Conservation (phyloP, 2,113 vertebrate species). For the Euleptes europaea region DNA sequence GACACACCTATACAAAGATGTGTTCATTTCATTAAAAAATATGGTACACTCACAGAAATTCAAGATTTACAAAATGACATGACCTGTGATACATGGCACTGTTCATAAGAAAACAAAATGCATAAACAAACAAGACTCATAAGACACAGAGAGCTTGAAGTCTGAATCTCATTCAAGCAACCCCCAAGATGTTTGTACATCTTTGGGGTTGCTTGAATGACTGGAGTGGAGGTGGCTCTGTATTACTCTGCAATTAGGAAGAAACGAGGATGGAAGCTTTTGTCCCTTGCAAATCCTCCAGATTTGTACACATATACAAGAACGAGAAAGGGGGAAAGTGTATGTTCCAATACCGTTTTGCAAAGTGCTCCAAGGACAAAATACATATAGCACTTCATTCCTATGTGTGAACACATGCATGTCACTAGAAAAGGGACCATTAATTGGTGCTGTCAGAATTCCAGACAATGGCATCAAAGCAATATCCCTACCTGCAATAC, state of each 20-base stretch:
- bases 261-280: background rate
- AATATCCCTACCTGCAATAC: conserved; percentile 85
- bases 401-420: background rate
- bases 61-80: too few relatives aligned
- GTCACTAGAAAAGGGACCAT: background rate
- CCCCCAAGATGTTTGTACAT: background rate
- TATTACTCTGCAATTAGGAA: background rate
- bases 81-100: too few relatives aligned
- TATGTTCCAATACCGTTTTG: background rate
- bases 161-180: background rate
- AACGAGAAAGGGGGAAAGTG: background rate
- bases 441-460: background rate
- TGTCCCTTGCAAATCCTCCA: background rate
- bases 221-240: too few relatives aligned
- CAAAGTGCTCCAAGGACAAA: background rate
- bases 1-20: background rate
- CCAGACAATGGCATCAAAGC: background rate
- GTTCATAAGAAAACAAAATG: background rate
- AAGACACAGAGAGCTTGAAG: background rate
- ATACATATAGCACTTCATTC: background rate
- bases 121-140: background rate
- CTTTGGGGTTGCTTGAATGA: too few relatives aligned
- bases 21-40: background rate
- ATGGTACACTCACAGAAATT: background rate
- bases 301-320: background rate